A percentile compares a stretch with the other conserved stretches of the same genome.
phyloP scores from a whole-genome alignment of 2,113 vertebrate genomes.

The Melanocharis versteri region DNA sequence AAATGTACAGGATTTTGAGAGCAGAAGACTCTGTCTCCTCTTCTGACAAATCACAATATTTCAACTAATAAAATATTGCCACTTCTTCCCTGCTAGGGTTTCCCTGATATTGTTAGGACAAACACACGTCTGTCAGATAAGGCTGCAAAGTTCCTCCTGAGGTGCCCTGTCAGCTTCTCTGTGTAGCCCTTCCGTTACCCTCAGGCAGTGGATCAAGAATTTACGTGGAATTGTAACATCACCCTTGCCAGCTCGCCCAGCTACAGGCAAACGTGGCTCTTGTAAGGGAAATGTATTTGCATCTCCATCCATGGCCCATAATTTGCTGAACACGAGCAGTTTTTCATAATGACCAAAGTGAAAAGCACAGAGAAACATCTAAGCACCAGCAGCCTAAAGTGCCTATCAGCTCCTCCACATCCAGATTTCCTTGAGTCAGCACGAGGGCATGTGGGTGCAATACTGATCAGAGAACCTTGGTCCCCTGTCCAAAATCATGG shows the following conservation, averaged over 20 bases:
- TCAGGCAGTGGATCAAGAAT: not conserved
- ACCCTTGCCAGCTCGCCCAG: not conserved
- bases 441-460: not conserved
- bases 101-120: constrained; percentile 43
- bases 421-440: not conserved
- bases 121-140: constrained; percentile 40
- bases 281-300: not conserved
- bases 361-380: not conserved
- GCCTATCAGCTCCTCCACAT: not conserved
- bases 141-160: constrained; percentile 54
- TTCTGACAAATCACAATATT: constrained; percentile 35
- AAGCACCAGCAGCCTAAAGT: constrained; percentile 28
- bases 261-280: not conserved
- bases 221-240: not conserved
- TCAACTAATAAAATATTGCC: constrained; percentile 57
- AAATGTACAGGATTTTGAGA: not conserved
- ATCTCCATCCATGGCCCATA: not conserved
- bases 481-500: not conserved
- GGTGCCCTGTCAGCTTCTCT: not conserved
- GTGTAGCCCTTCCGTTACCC: not conserved
- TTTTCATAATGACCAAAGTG: not conserved
- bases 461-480: not conserved
- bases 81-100: constrained; percentile 32
- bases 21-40: not conserved
- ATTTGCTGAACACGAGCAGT: not conserved